Percentiles rank a stretch among this genome's conserved stretches.
These are phyloP conservation scores for Rhagoletis pomonella DNA, from an alignment of 1,140 invertebrate genomes.

Conservation along the genomic window DNA sequence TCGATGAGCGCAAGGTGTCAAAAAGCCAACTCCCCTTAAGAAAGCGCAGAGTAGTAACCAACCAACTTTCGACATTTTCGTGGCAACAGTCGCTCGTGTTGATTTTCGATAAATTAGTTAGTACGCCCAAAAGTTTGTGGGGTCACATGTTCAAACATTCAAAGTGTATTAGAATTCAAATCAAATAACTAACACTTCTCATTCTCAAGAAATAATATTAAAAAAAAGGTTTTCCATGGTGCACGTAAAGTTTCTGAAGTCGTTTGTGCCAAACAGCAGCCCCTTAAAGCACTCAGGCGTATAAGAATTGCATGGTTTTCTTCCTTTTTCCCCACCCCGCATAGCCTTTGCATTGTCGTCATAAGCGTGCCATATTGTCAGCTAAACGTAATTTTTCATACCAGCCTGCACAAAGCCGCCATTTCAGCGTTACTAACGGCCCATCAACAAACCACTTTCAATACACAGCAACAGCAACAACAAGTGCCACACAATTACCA, in stretches of 20 bases:
- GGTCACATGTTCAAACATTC: constrained; percentile 16
- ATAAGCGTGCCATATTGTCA: not conserved
- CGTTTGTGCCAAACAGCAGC: not conserved
- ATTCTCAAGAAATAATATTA: not conserved
- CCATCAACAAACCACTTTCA: not conserved
- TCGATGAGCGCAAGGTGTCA: not conserved
- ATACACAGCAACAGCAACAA: not conserved
- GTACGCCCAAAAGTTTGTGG: constrained; percentile 46
- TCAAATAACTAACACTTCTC: constrained; percentile 46
- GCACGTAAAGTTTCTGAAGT: not conserved
- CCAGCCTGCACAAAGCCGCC: not conserved
- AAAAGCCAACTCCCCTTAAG: constrained; percentile 5
- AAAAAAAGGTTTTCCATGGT: no score
- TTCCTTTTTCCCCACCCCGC: not conserved
- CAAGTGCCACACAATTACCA: not conserved
- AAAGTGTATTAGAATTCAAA: constrained; percentile 31
- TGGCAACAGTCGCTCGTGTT: constrained; percentile 18
- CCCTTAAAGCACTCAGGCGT: not conserved
- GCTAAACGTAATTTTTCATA: constrained; percentile 24
- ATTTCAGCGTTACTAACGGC: constrained; percentile 43
- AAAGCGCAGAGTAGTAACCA: not conserved
- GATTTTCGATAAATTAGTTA: constrained; percentile 49
- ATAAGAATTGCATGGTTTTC: constrained; percentile 10
- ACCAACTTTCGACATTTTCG: not conserved
- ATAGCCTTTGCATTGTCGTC: not conserved